Evolutionary conservation across 2,888 invertebrate genomes (phyloP).

Genomic region (Noctua janthe): DNA sequence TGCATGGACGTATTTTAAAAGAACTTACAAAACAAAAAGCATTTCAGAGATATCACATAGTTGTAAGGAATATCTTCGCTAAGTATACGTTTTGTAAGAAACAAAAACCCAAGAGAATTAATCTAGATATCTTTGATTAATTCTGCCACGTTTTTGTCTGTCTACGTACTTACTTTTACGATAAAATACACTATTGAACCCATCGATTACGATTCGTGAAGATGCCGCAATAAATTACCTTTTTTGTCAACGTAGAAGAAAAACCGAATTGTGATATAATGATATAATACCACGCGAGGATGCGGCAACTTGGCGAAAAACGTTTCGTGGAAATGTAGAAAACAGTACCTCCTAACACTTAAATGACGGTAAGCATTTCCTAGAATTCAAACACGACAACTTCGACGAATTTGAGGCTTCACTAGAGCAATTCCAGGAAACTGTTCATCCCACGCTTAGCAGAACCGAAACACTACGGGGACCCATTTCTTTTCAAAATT

Average conservation of each 20-base stretch:
- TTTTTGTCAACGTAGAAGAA: slow-evolving; percentile 49
- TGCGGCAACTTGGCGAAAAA: slow-evolving; percentile 12
- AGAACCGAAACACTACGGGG: slow-evolving; percentile 51
- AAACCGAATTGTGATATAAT: slow-evolving; percentile 46
- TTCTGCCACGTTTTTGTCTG: slow-evolving; percentile 47
- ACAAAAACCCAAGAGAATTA: slow-evolving; percentile 31
- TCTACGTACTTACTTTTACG: slow-evolving; percentile 38
- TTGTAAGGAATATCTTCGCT: neutral
- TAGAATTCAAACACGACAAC: slow-evolving; percentile 11
- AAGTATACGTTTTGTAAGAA: neutral
- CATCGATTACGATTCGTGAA: slow-evolving; percentile 54
- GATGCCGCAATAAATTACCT: slow-evolving; percentile 53
- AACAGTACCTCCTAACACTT: neutral
- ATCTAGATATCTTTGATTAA: slow-evolving; percentile 56
- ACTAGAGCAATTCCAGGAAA: slow-evolving; percentile 54
- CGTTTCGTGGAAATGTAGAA: slow-evolving; percentile 11
- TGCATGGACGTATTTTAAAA: slow-evolving; percentile 3
- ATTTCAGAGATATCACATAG: slow-evolving; percentile 3
- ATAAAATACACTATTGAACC: slow-evolving; percentile 38
- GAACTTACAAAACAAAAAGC: neutral
- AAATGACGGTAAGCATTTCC: slow-evolving; percentile 15
- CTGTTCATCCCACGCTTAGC: slow-evolving; percentile 48
- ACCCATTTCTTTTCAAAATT: slow-evolving; percentile 63
- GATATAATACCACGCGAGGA: slow-evolving; percentile 36
- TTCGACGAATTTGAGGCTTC: slow-evolving; percentile 33